Percentiles rank a stretch among this genome's conserved stretches.
Evolutionary conservation across 2,888 invertebrate species (phyloP).

Genomic region (Steromphala cineraria): DNA sequence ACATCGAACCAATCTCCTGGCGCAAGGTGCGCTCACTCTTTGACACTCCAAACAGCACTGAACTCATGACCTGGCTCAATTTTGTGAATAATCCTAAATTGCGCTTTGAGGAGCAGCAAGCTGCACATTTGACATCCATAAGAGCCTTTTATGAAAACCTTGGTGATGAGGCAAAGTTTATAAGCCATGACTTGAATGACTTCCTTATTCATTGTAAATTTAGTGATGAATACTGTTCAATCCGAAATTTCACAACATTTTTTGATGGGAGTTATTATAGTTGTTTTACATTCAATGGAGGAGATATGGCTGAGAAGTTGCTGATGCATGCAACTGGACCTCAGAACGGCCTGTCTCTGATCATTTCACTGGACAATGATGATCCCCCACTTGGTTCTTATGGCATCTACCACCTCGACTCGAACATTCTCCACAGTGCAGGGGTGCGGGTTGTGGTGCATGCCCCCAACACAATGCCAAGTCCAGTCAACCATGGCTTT

Average conservation of each 20-base stretch:
- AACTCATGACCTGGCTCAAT: slow-evolving; percentile 52
- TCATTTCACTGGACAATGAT: slow-evolving; percentile 69
- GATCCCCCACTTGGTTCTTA: slow-evolving; percentile 63
- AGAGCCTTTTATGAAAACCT: slow-evolving; percentile 70
- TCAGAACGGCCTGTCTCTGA: slow-evolving; percentile 67
- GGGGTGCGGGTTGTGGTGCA: slow-evolving; percentile 70
- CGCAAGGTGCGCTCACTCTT: slow-evolving; percentile 55
- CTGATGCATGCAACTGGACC: slow-evolving; percentile 70
- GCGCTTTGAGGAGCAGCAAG: slow-evolving; percentile 45
- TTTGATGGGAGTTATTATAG: slow-evolving; percentile 70
- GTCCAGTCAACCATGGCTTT: slow-evolving; percentile 70
- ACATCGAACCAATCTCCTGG: slow-evolving; percentile 67
- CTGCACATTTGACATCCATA: slow-evolving; percentile 52
- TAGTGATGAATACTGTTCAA: slow-evolving; percentile 56
- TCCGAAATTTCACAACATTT: slow-evolving; percentile 59
- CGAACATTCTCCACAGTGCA: slow-evolving; percentile 68
- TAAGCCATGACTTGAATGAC: slow-evolving; percentile 63
- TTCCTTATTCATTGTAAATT: slow-evolving; percentile 67
- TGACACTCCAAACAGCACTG: slow-evolving; percentile 30
- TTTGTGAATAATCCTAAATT: slow-evolving; percentile 48
- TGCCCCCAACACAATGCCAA: slow-evolving; percentile 70
- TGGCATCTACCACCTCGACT: slow-evolving; percentile 63
- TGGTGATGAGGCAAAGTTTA: slow-evolving; percentile 54
- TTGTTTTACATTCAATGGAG: slow-evolving; percentile 71
- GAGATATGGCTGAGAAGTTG: slow-evolving; percentile 47